Base-by-base conservation (phyloP, 1,140 invertebrate genomes). In the Colletes gigas region DNA sequence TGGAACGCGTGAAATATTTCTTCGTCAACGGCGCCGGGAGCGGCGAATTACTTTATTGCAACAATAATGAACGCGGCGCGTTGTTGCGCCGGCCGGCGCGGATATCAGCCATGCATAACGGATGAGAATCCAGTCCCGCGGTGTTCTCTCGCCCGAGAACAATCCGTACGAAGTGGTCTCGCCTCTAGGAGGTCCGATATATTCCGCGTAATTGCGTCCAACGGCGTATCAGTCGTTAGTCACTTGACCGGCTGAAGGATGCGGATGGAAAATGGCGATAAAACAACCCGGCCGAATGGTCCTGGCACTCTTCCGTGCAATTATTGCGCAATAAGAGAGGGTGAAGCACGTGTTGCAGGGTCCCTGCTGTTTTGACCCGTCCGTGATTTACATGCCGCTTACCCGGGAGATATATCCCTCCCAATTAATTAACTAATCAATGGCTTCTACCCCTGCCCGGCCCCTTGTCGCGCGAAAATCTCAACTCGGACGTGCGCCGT, bases 251-350 rank as follows among this genome's bases (percentile, higher is more conserved):
- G 44, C 50, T 65, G 79, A 82, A 82, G 84, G 83, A 85, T 81
- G 78, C 62, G 78, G 78, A 83, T 82, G 66, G 84, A 85, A 85
- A 85, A 85, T 57, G 70, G 68, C 74, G 69, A 82, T 85, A 78
- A 85, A 85, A 73, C 79, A 57, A 62, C 39, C 59, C 47, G 72
- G 60, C 71, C 50, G 77, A 76, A 75, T 71, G 81, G 59, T 59
- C 52, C 63, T 74, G 73, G 60, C 81, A 78, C 72, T 86, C 84
- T 87, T 86, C 62, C 77, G 66, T 63, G 76, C 85, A 86, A 87
- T 87, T 87, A 86, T 83, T 86, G 67, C 84, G 84, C 83, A 79
- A 85, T 86, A 86, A 73, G 75, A 70, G 83, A 39, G 84, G 84
- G 67, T 50, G 80, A 69, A 83, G 81, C 81, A 67, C 81, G 79